These are phyloP conservation scores for Mormyrops boulengeri DNA, from an alignment of 2,797 vertebrate genomes.

Conservation along the genomic window DNA sequence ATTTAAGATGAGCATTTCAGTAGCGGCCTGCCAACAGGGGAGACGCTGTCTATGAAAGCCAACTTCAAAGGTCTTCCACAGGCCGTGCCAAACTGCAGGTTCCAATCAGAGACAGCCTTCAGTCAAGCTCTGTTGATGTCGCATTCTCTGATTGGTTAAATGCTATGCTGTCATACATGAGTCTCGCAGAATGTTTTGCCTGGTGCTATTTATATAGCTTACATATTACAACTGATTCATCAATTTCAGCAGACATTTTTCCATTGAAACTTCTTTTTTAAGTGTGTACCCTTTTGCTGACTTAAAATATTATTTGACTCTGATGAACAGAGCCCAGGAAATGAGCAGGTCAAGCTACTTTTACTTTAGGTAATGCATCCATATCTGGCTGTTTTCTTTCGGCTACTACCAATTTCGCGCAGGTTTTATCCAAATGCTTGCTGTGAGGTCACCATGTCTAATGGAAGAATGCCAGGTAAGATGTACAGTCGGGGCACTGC, in stretches of 20 bases:
- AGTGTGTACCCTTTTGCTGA: not conserved
- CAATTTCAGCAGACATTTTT: not conserved
- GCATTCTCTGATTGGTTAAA: not conserved
- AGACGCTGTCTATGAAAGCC: not conserved
- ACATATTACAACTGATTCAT: not conserved
- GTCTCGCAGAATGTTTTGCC: not conserved
- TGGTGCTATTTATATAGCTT: not conserved
- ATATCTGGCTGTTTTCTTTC: not conserved
- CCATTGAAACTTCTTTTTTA: not conserved
- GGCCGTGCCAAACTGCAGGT: not conserved
- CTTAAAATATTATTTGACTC: not conserved
- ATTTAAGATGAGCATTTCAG: not conserved
- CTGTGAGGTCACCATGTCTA: not conserved
- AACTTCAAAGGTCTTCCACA: not conserved
- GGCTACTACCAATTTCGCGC: not conserved
- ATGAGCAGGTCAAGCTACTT: not conserved
- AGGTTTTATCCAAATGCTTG: not conserved
- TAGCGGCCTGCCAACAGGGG: not conserved
- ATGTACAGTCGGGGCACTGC: not conserved
- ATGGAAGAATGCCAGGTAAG: not conserved
- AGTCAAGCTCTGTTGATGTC: not conserved
- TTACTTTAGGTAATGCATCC: not conserved
- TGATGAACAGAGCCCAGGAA: not conserved
- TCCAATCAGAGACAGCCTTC: not conserved
- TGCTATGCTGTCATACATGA: not conserved